These are phyloP conservation scores for Sebastes hopkinsi DNA, from an alignment of 2,797 vertebrate species.

Conservation along the genomic window DNA sequence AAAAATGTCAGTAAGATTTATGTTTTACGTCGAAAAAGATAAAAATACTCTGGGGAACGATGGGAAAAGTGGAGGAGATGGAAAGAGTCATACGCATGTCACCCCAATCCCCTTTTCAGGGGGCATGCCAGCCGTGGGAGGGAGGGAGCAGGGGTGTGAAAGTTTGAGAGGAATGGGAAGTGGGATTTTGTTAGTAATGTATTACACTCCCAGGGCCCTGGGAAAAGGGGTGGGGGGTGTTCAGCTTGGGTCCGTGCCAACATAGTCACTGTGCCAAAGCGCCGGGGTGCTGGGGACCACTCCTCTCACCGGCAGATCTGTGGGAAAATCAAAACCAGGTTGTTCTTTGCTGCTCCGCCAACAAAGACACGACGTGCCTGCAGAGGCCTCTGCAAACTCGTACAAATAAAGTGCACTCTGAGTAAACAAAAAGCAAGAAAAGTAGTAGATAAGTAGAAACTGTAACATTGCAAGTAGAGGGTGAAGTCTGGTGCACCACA, in stretches of 20 bases:
- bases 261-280: constrained; percentile 80
- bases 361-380: constrained; percentile 16
- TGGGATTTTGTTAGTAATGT: constrained; percentile 81
- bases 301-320: constrained; percentile 67
- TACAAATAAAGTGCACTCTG: neutral
- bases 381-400: constrained; percentile 17
- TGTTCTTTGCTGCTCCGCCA: constrained; percentile 42
- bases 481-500: constrained; percentile 31
- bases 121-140: constrained; percentile 61
- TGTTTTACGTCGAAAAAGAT: neutral
- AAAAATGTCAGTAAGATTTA: neutral
- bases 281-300: constrained; percentile 64
- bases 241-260: constrained; percentile 73
- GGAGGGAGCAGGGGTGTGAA: constrained; percentile 60
- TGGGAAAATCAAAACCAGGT: constrained; percentile 79
- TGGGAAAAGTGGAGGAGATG: constrained; percentile 56
- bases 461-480: neutral
- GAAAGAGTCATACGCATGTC: constrained; percentile 64
- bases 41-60: constrained; percentile 24
- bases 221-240: constrained; percentile 74
- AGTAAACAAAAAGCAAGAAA: constrained; percentile 5
- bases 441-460: neutral
- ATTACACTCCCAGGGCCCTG: constrained; percentile 78
- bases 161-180: constrained; percentile 82
- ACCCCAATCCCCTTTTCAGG: constrained; percentile 60